Evolutionary conservation across 2,888 invertebrate species (phyloP), one percentile per base, ranked within the genome.

Genomic region (Gastracanthus pulcherrimus): DNA sequence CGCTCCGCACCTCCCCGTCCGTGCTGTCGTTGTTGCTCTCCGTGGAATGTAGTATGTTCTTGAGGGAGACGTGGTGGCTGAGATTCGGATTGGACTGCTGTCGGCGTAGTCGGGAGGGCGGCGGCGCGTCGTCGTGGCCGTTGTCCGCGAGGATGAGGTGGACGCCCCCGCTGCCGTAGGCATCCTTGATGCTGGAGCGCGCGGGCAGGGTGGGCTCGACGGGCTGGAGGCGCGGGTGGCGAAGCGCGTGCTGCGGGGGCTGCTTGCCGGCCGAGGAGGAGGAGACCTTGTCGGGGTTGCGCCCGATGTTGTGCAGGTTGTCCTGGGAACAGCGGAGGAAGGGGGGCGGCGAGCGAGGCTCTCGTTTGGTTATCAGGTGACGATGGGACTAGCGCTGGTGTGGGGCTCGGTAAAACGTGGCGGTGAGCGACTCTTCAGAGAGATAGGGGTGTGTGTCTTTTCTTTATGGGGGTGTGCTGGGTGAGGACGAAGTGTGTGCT

Each of bases 241-340:
- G 85, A 5, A 88, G 88, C 7, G 88, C 85, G 71, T 91, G 91
- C n/a, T n/a, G n/a, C n/a, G n/a, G n/a, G n/a, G n/a, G n/a, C n/a
- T n/a, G n/a, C 19, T 86, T 88, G 19, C 88, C 88, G 3, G 92
- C 92, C 87, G n/a, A n/a, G n/a, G n/a, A n/a, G n/a, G n/a, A n/a
- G n/a, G n/a, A n/a, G 16, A 96, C 96, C 92, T 96, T 96, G 91
- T 97, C 97, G 0, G 96, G 96, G 92, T 96, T 96, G 81, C 95
- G 93, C 0, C 97, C 97, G 62, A 97, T 95, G 90, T 96, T 96
- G 92, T 97, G 96, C 86, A 97, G 92, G 87, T 97, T 95, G 91
- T 98, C 97, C 90, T 91, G 82, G n/a, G n/a, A n/a, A n/a, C n/a
- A n/a, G n/a, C n/a, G n/a, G n/a, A n/a, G n/a, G n/a, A n/a, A n/a